Percentiles rank a stretch among this genome's conserved stretches.
Evolutionary conservation across 2,888 invertebrate genomes (phyloP).

Genomic region (Julus scanicus): DNA sequence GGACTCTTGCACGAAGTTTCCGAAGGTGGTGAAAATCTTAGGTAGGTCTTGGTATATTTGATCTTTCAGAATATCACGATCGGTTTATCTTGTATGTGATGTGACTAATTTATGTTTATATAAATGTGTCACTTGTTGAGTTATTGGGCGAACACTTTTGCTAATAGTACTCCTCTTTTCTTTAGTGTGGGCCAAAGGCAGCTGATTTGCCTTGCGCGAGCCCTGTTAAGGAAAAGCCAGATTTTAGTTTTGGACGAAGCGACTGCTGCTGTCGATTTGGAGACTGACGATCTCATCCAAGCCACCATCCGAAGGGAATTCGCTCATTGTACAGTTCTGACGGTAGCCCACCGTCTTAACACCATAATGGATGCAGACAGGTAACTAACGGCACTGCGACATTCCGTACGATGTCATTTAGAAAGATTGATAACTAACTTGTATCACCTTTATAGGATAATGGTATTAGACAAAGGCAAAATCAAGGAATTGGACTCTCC

Average conservation of each 20-base stretch:
- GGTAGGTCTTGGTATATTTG: slow-evolving; percentile 60
- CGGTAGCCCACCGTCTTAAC: slow-evolving; percentile 85
- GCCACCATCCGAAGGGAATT: slow-evolving; percentile 60
- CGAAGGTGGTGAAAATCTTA: slow-evolving; percentile 90
- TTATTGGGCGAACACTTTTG: not conserved
- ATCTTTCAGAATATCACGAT: too few species aligned
- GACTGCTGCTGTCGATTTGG: slow-evolving; percentile 60
- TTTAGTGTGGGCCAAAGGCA: slow-evolving; percentile 59
- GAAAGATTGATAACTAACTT: slow-evolving; percentile 8
- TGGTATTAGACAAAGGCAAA: slow-evolving; percentile 76
- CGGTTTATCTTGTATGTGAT: too few species aligned
- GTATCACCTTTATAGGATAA: slow-evolving; percentile 73
- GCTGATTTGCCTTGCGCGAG: slow-evolving; percentile 60
- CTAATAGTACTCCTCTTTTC: slow-evolving; percentile 34
- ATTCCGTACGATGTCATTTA: slow-evolving; percentile 35
- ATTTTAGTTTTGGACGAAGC: slow-evolving; percentile 60
- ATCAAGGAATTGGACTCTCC: slow-evolving; percentile 84
- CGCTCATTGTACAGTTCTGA: slow-evolving; percentile 60
- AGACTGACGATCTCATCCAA: slow-evolving; percentile 60
- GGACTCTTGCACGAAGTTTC: slow-evolving; percentile 84
- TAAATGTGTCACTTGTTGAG: not conserved
- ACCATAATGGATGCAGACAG: slow-evolving; percentile 80
- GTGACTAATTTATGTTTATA: too few species aligned
- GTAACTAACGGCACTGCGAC: slow-evolving; percentile 60
- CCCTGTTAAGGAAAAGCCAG: slow-evolving; percentile 59